phyloP scores from a whole-genome alignment of 2,888 invertebrate genomes.

The Toxonevra muliebris region DNA sequence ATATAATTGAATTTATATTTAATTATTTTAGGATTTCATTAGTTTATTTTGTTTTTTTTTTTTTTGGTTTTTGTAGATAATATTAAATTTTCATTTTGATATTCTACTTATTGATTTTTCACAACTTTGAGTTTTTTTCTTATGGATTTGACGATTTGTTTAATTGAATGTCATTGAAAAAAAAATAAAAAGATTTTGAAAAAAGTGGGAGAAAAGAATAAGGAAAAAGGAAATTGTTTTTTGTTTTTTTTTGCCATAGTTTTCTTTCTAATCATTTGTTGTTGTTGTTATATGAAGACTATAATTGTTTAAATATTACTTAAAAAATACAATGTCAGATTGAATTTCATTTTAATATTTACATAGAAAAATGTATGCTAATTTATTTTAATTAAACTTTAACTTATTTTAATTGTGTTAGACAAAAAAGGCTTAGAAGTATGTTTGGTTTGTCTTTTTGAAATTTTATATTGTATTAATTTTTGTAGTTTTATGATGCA shows the following conservation, averaged over 20 bases:
- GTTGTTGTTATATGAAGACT: too few relatives aligned
- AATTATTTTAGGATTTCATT: constrained; percentile 39
- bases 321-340: too few relatives aligned
- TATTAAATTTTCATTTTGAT: constrained; percentile 38
- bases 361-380: too few relatives aligned
- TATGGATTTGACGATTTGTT: constrained; percentile 26
- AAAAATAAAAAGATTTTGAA: too few relatives aligned
- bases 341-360: too few relatives aligned
- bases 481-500: constrained; percentile 26
- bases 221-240: too few relatives aligned
- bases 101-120: constrained; percentile 59
- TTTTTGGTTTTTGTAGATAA: too few relatives aligned
- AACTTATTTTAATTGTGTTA: not conserved
- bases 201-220: too few relatives aligned
- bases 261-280: too few relatives aligned
- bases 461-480: not conserved
- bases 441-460: not conserved
- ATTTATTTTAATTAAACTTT: not conserved
- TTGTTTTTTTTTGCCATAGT: too few relatives aligned
- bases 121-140: constrained; percentile 51
- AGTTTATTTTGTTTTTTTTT: constrained; percentile 20
- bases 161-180: not conserved
- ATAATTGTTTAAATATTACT: too few relatives aligned
- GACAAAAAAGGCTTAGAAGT: constrained; percentile 1
- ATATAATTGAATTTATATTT: constrained; percentile 35